Evolutionary conservation across 1,140 invertebrate species (phyloP).

Genomic region (Stegodyphus dumicola): DNA sequence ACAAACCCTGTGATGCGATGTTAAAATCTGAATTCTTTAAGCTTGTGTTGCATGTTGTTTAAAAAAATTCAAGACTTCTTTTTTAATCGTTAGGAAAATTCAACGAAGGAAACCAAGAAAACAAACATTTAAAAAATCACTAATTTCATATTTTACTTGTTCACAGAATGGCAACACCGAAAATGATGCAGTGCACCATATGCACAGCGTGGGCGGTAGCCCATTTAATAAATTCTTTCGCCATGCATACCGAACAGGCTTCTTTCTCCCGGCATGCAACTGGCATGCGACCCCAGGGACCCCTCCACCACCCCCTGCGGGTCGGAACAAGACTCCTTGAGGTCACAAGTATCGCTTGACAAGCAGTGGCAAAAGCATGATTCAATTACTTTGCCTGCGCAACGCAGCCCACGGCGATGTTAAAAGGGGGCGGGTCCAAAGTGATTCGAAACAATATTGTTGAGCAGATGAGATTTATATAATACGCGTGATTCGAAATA

Average conservation of each 20-base stretch:
- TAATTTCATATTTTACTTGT: too few relatives aligned
- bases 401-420: too few relatives aligned
- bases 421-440: too few relatives aligned
- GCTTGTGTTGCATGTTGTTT: too few relatives aligned
- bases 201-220: conserved; percentile 40
- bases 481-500: too few relatives aligned
- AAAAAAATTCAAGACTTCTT: too few relatives aligned
- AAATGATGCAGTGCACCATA: conserved; percentile 9
- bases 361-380: conserved; percentile 51
- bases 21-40: too few relatives aligned
- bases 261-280: neutral
- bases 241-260: conserved; percentile 2
- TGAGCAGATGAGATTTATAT: too few relatives aligned
- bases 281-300: neutral
- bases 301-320: neutral
- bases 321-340: conserved; percentile 54
- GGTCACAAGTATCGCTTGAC: conserved; percentile 55
- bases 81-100: too few relatives aligned
- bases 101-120: neutral
- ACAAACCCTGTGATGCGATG: too few relatives aligned
- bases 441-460: too few relatives aligned
- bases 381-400: conserved; percentile 33
- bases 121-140: neutral
- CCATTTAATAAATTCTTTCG: conserved; percentile 39
- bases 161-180: neutral